Evolutionary conservation across 2,797 vertebrate species (phyloP).

Genomic region (Lemur catta): DNA sequence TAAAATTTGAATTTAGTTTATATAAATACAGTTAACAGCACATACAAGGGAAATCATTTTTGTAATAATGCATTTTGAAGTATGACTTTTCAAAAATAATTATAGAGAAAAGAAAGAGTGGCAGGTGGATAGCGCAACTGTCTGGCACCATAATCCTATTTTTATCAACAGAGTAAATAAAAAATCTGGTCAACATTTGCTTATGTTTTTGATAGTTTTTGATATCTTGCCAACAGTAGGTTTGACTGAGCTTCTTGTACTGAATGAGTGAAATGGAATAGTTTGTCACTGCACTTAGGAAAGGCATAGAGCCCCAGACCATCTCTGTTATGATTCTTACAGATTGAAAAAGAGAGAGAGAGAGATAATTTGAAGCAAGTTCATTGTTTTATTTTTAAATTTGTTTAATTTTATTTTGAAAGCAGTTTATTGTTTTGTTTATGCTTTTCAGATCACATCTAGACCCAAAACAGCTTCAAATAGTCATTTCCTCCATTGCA

Average conservation of each 20-base stretch:
- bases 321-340: not conserved
- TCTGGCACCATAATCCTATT: constrained; percentile 45
- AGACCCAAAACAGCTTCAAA: not conserved
- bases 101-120: not conserved
- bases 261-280: constrained; percentile 18
- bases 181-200: constrained; percentile 45
- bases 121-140: constrained; percentile 22
- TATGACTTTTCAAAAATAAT: constrained; percentile 35
- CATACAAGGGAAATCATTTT: not conserved
- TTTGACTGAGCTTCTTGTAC: not conserved
- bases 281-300: not conserved
- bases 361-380: not conserved
- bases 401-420: not conserved
- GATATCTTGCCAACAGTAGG: constrained; percentile 38
- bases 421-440: not conserved
- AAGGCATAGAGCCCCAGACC: not conserved
- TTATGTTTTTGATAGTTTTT: constrained; percentile 55
- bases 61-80: not conserved
- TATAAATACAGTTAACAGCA: not conserved
- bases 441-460: not conserved
- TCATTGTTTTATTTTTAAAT: not conserved
- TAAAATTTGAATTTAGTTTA: constrained; percentile 12
- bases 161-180: constrained; percentile 48
- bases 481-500: not conserved
- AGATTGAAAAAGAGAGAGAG: not conserved